phyloP scores from a whole-genome alignment of 2,113 vertebrate species.

The Zosterops lateralis region DNA sequence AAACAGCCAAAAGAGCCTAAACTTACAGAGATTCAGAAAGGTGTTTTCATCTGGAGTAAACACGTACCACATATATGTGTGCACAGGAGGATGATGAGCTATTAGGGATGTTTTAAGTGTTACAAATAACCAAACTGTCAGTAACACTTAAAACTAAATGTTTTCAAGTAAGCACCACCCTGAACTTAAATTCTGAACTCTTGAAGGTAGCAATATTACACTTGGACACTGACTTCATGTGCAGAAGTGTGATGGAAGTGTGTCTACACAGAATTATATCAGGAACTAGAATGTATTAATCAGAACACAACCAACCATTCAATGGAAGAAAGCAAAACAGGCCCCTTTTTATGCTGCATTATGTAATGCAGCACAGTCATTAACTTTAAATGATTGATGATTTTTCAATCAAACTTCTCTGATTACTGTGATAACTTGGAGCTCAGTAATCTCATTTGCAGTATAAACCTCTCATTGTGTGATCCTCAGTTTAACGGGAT shows the following conservation, averaged over 20 bases:
- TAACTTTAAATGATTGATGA: neutral
- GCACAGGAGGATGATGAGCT: neutral
- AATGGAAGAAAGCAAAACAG: neutral
- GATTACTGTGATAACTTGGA: neutral
- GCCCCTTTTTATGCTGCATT: neutral
- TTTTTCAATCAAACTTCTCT: neutral
- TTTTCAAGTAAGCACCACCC: neutral
- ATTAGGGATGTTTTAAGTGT: neutral
- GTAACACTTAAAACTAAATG: neutral
- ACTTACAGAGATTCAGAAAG: neutral
- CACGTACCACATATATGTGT: fast-evolving
- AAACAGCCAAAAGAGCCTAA: neutral
- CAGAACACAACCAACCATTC: neutral
- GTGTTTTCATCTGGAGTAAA: neutral
- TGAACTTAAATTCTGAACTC: neutral
- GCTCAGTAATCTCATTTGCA: neutral
- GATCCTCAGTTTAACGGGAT: neutral
- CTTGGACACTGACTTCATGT: neutral
- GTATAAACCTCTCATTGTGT: neutral
- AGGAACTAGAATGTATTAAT: neutral
- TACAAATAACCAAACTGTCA: neutral
- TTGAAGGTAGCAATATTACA: neutral
- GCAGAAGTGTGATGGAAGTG: neutral
- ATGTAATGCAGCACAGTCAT: neutral
- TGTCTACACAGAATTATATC: neutral